A percentile compares a stretch with the other conserved stretches of the same genome.
phyloP scores from a whole-genome alignment of 2,797 vertebrate species.

The Poeciliopsis infans region DNA sequence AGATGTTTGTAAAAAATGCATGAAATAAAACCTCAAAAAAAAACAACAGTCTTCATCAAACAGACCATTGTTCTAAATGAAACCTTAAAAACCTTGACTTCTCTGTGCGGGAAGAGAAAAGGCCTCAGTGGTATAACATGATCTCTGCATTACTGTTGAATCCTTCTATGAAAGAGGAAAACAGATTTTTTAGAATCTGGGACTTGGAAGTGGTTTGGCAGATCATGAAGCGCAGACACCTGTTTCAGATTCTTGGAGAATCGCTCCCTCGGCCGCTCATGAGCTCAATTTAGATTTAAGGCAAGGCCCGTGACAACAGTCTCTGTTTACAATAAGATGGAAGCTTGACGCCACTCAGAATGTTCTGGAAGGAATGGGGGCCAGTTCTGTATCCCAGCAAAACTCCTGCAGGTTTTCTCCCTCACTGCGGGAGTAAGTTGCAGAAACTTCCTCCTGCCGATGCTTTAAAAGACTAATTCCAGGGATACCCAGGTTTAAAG shows the following conservation, averaged over 20 bases:
- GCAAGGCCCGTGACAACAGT: slow-evolving; percentile 74
- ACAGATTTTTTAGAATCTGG: slow-evolving; percentile 48
- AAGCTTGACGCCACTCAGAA: slow-evolving; percentile 48
- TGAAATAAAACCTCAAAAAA: neutral
- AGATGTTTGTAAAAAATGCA: neutral
- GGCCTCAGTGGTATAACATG: neutral
- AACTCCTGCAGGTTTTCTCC: neutral
- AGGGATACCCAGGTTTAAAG: slow-evolving; percentile 47
- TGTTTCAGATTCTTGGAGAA: slow-evolving; percentile 79
- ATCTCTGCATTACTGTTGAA: slow-evolving; percentile 16
- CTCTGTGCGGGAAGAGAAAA: slow-evolving; percentile 4
- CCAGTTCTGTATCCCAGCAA: slow-evolving; percentile 12
- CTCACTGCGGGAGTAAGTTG: slow-evolving; percentile 16
- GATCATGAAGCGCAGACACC: slow-evolving; percentile 69
- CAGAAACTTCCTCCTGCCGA: slow-evolving; percentile 27
- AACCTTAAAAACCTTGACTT: neutral
- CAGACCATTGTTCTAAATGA: neutral
- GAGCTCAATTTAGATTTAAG: slow-evolving; percentile 75
- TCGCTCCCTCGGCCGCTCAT: slow-evolving; percentile 54
- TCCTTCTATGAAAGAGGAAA: slow-evolving; percentile 32
- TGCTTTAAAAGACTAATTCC: slow-evolving; percentile 38
- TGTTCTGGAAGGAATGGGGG: slow-evolving; percentile 62
- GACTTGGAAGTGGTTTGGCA: slow-evolving; percentile 56
- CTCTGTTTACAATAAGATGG: slow-evolving; percentile 66
- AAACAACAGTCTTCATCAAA: neutral